phyloP scores from a whole-genome alignment of 2,797 vertebrate genomes.

The Acropternis orthonyx region DNA sequence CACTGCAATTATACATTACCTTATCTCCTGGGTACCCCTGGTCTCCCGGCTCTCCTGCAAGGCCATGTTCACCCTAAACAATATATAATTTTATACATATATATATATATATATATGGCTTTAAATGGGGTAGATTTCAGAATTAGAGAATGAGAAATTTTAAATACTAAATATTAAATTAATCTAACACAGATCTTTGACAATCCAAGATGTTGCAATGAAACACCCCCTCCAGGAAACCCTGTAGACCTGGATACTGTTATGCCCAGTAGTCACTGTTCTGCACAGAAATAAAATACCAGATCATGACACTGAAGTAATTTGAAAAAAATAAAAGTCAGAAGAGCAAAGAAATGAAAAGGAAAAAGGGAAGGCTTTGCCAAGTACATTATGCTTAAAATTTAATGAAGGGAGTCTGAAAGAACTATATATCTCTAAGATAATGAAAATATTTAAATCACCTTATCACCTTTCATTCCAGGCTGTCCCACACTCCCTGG shows the following conservation, averaged over 20 bases:
- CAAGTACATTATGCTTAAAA: neutral
- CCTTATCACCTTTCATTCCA: conserved; percentile 99
- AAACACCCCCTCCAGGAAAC: neutral
- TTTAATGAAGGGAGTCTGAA: neutral
- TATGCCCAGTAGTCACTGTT: neutral
- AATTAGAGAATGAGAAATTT: neutral
- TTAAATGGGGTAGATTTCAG: neutral
- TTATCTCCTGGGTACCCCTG: conserved; percentile 92
- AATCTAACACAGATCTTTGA: neutral
- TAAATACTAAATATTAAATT: neutral
- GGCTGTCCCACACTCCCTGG: conserved; percentile 87
- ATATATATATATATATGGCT: neutral
- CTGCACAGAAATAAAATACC: neutral
- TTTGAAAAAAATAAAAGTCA: neutral
- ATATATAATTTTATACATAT: conserved; percentile 80
- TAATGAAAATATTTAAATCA: conserved; percentile 99
- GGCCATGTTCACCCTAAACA: conserved; percentile 90
- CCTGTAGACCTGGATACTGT: no score
- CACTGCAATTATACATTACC: conserved; percentile 72
- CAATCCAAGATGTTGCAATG: neutral
- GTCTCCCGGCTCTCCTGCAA: conserved; percentile 89
- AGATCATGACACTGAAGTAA: neutral
- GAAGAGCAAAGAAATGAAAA: neutral
- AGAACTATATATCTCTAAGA: conserved; percentile 74
- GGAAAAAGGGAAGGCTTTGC: neutral